Conservation (phyloP, 53 echinoderm and acorn worm species). For the Antedon mediterranea region DNA sequence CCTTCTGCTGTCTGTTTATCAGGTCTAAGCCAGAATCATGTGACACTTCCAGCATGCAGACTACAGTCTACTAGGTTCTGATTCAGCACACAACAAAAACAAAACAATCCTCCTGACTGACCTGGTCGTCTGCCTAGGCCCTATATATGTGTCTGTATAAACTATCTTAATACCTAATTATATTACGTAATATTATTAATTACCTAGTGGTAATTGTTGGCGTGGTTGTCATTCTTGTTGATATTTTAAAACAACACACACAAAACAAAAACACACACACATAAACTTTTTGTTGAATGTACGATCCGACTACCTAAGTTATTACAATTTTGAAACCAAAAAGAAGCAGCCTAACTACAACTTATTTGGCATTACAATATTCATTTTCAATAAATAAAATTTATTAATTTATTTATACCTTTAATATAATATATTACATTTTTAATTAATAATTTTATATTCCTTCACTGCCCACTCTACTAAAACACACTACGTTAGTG, state of each 20-base stretch:
- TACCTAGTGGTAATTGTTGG: not conserved
- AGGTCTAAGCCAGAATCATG: too few relatives aligned
- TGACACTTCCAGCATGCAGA: too few relatives aligned
- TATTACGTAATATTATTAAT: too few relatives aligned
- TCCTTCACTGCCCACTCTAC: not conserved
- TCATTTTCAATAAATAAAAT: not conserved
- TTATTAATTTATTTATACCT: not conserved
- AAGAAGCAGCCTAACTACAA: not conserved
- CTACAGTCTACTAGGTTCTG: too few relatives aligned
- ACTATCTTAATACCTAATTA: too few relatives aligned
- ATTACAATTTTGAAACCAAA: too few relatives aligned
- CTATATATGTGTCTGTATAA: too few relatives aligned
- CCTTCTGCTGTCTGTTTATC: too few relatives aligned
- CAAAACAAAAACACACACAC: not conserved
- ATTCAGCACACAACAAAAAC: too few relatives aligned
- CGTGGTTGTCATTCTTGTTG: not conserved
- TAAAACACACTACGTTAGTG: not conserved
- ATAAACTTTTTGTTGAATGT: not conserved
- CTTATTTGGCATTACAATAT: not conserved
- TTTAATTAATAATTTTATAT: not conserved
- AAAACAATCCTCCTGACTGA: too few relatives aligned
- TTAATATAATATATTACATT: not conserved
- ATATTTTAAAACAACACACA: not conserved
- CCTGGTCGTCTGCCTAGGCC: too few relatives aligned
- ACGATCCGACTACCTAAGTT: not conserved